A percentile compares a stretch with the other conserved stretches of the same genome.
Evolutionary conservation across 1,140 invertebrate genomes (phyloP).

Genomic region (Chrysoperla carnea): DNA sequence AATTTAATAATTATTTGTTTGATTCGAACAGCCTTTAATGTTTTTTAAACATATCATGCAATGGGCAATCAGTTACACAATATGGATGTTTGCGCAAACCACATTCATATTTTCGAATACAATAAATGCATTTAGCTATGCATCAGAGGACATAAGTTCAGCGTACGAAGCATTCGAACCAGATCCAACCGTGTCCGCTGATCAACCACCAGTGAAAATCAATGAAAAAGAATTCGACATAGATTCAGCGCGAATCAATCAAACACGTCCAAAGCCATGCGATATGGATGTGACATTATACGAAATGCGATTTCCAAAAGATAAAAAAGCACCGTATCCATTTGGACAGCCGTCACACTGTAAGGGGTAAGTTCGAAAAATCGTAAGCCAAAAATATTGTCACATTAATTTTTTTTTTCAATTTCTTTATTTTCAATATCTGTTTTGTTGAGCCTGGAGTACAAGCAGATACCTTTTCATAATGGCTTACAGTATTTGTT

Average conservation of each 20-base stretch:
- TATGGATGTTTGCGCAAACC: neutral
- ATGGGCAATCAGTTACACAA: neutral
- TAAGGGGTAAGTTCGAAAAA: too few species aligned
- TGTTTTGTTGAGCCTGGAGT: too few species aligned
- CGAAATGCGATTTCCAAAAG: constrained; percentile 4
- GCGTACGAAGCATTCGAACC: neutral
- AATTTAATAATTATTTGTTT: neutral
- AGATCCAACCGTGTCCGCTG: constrained; percentile 1
- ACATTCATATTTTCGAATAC: neutral
- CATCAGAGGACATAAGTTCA: neutral
- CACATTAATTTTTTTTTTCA: too few species aligned
- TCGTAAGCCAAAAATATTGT: too few species aligned
- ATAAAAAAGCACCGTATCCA: neutral
- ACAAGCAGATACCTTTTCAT: too few species aligned
- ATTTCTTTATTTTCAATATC: too few species aligned
- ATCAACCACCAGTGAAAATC: constrained; percentile 23
- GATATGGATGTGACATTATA: constrained; percentile 48
- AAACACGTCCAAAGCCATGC: constrained; percentile 60
- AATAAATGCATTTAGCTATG: neutral
- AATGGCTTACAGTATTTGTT: too few species aligned
- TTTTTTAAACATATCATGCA: too few species aligned
- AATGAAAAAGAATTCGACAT: constrained; percentile 35
- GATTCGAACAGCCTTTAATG: neutral
- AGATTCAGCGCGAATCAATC: constrained; percentile 44
- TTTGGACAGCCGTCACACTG: too few species aligned